Percentiles rank a stretch among this genome's conserved stretches.
phyloP scores from a whole-genome alignment of 92 coral and sea anemone genomes.

The Phenganax stokvisi region DNA sequence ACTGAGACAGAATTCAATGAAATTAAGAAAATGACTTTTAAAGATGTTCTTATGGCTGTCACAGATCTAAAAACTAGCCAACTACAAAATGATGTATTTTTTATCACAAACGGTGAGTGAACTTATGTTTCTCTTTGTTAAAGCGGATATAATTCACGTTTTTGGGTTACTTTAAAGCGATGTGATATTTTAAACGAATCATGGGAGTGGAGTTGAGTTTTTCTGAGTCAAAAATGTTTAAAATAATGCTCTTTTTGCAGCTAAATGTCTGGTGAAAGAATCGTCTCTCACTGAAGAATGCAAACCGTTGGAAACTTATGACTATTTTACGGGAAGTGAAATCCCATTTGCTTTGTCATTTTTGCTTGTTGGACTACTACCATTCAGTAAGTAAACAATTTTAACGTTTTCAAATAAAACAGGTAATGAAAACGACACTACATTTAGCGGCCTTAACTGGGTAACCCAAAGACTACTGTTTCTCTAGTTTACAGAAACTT shows the following conservation, averaged over 20 bases:
- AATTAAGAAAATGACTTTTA: constrained; percentile 29
- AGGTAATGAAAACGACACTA: not conserved
- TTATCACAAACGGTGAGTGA: constrained; percentile 22
- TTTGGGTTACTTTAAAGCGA: not conserved
- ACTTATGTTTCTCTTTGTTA: not conserved
- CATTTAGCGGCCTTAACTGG: too few species aligned
- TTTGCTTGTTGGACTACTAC: constrained; percentile 24
- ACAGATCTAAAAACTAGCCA: not conserved
- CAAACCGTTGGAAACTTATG: constrained; percentile 13
- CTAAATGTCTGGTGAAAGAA: constrained; percentile 24
- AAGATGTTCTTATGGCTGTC: constrained; percentile 4
- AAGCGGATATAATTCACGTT: not conserved
- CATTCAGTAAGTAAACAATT: constrained; percentile 14
- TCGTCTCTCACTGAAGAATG: not conserved
- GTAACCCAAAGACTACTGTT: too few species aligned
- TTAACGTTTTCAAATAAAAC: not conserved
- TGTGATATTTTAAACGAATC: not conserved
- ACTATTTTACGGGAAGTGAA: constrained; percentile 28
- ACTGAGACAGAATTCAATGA: constrained; percentile 10
- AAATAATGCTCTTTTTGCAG: not conserved
- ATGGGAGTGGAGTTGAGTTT: not conserved
- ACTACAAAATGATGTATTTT: constrained; percentile 30
- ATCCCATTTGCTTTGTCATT: constrained; percentile 21
- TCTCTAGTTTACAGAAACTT: too few species aligned
- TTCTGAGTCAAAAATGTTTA: not conserved